These are phyloP conservation scores for Falco punctatus DNA, from an alignment of 2,113 vertebrate genomes.

Conservation along the genomic window DNA sequence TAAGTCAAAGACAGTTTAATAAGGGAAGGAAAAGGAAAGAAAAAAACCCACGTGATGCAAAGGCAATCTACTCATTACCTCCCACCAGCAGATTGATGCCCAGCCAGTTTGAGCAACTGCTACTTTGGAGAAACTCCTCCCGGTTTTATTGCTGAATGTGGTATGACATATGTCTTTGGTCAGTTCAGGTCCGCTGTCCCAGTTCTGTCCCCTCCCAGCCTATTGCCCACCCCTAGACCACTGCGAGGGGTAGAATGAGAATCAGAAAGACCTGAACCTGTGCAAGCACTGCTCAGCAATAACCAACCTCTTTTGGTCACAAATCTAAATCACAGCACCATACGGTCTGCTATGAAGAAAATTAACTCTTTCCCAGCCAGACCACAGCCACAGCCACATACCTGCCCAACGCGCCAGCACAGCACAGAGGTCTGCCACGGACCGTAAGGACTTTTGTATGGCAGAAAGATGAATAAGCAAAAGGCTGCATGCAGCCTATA, in stretches of 20 bases:
- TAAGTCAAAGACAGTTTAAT: not conserved
- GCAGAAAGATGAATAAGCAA: not conserved
- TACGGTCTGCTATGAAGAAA: too few species aligned
- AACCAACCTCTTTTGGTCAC: not conserved
- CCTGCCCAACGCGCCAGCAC: not conserved
- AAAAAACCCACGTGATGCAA: not conserved
- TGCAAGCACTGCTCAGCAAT: not conserved
- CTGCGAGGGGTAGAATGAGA: not conserved
- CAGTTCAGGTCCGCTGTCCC: not conserved
- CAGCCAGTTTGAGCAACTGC: not conserved
- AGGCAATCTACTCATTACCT: not conserved
- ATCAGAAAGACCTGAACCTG: not conserved
- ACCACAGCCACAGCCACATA: not conserved
- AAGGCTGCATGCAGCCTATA: not conserved
- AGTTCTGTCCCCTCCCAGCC: too few species aligned
- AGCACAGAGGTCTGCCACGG: not conserved
- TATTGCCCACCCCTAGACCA: not conserved
- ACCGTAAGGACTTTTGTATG: not conserved
- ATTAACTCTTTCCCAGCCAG: too few species aligned
- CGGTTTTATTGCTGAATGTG: not conserved
- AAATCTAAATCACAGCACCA: not conserved
- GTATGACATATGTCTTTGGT: not conserved
- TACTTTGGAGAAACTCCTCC: not conserved
- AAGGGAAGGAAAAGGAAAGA: not conserved
- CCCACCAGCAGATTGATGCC: not conserved